A percentile compares a stretch with the other conserved stretches of the same genome.
Conservation (phyloP, 2,113 vertebrate species). For the Malurus alboscapulatus region DNA sequence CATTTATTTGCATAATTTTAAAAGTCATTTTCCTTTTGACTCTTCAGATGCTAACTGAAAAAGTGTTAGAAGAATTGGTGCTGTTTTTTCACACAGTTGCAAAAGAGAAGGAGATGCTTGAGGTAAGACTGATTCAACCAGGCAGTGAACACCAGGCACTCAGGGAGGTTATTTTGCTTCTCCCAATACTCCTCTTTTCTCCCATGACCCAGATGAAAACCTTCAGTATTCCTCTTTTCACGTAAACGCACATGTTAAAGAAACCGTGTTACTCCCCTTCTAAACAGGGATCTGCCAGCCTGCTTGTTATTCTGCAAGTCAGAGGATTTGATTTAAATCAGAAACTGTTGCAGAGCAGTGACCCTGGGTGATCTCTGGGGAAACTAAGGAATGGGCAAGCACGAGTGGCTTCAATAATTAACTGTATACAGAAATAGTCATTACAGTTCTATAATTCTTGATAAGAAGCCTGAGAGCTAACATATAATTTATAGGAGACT, state of each 20-base stretch:
- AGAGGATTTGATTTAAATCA: fast-evolving
- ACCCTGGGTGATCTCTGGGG: no score
- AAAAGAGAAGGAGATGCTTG: slow-evolving; percentile 63
- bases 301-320: neutral
- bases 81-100: slow-evolving; percentile 62
- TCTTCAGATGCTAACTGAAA: slow-evolving; percentile 66
- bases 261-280: neutral
- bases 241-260: fast-evolving
- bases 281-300: fast-evolving
- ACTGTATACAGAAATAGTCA: fast-evolving
- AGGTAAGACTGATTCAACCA: slow-evolving; percentile 59
- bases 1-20: neutral
- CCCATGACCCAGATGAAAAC: neutral
- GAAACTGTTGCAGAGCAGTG: neutral
- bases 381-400: neutral
- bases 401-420: neutral
- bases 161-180: neutral
- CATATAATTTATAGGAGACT: neutral
- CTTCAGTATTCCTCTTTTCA: fast-evolving
- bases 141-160: neutral
- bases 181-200: neutral
- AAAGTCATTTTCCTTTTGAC: neutral
- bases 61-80: slow-evolving; percentile 64
- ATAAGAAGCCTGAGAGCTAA: neutral
- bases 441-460: neutral